phyloP scores from a whole-genome alignment of 2,888 invertebrate genomes.

The Aphidius colemani region DNA sequence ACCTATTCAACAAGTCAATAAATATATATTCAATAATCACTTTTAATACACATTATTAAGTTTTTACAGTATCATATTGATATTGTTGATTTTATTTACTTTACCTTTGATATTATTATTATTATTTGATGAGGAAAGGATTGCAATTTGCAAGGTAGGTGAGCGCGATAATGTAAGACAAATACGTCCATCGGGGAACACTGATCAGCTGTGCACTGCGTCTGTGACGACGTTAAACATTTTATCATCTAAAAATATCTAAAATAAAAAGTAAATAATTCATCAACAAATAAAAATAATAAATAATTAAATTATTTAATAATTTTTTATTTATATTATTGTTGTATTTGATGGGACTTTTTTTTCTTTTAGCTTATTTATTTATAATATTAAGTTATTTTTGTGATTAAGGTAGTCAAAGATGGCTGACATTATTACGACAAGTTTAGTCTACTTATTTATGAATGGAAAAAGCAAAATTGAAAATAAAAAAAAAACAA shows the following conservation, averaged over 20 bases:
- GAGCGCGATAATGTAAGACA: constrained; percentile 24
- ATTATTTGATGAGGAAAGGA: constrained; percentile 16
- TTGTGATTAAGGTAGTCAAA: constrained; percentile 41
- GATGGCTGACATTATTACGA: constrained; percentile 41
- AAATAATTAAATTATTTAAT: no score
- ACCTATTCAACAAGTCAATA: no score
- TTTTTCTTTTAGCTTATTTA: neutral
- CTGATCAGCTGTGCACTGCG: constrained; percentile 50
- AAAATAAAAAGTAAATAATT: neutral
- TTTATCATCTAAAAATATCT: neutral
- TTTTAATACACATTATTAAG: neutral
- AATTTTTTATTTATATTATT: no score
- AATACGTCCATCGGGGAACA: constrained; percentile 44
- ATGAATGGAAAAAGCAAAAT: constrained; percentile 44
- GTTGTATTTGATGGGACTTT: neutral
- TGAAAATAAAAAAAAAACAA: constrained; percentile 3
- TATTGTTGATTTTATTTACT: constrained; percentile 11
- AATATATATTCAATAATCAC: neutral
- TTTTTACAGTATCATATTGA: neutral
- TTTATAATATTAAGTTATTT: constrained; percentile 1
- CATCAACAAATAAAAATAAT: neutral
- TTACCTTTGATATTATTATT: constrained; percentile 19
- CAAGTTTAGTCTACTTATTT: constrained; percentile 43
- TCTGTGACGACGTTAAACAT: constrained; percentile 24
- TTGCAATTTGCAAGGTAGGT: constrained; percentile 33